Evolutionary conservation across 64 coral and sea anemone genomes (phyloP).

Genomic region (Pachyseris speciosa): DNA sequence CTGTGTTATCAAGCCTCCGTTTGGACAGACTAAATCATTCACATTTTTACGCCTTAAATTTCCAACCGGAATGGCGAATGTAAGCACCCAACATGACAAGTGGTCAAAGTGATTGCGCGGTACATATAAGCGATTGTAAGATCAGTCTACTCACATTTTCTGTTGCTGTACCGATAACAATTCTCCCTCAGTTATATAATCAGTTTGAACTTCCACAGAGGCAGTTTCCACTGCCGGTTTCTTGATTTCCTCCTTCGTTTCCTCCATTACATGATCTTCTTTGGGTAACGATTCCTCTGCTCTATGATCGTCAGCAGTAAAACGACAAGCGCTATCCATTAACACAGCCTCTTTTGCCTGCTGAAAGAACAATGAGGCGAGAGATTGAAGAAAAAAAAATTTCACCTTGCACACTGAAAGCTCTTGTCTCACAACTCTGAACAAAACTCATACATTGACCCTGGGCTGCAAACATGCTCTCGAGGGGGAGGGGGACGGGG

Average conservation of each 20-base stretch:
- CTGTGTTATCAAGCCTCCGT: too few relatives aligned
- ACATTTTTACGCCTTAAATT: too few relatives aligned
- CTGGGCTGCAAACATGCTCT: too few relatives aligned
- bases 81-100: too few relatives aligned
- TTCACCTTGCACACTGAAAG: too few relatives aligned
- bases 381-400: background rate
- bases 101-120: too few relatives aligned
- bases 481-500: too few relatives aligned
- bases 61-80: too few relatives aligned
- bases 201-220: conserved; percentile 29
- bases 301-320: background rate
- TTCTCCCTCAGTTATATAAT: background rate
- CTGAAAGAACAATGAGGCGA: background rate
- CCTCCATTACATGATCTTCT: background rate
- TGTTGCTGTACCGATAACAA: conserved; percentile 48
- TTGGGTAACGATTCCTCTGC: background rate
- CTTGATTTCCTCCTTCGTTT: background rate
- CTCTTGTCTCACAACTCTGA: too few relatives aligned
- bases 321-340: background rate
- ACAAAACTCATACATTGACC: background rate
- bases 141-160: conserved; percentile 26
- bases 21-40: too few relatives aligned
- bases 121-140: too few relatives aligned
- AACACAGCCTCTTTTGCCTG: background rate
- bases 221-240: background rate